phyloP scores from a whole-genome alignment of 2,113 vertebrate genomes.

The Emydocephalus ijimae region DNA sequence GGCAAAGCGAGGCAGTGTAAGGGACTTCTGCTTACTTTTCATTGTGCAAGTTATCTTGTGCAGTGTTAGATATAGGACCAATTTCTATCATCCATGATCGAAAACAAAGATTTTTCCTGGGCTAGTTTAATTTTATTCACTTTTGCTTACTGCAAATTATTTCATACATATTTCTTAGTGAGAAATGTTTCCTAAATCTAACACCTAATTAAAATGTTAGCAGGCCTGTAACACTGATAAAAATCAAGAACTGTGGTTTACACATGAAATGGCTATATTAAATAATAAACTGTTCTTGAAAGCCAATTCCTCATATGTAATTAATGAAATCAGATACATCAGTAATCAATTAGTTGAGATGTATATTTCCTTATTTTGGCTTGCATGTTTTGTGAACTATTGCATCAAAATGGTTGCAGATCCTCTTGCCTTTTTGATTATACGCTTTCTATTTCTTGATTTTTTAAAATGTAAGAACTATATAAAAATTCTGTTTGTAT shows the following conservation, averaged over 20 bases:
- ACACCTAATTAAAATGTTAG: slow-evolving; percentile 69
- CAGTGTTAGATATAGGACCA: slow-evolving; percentile 83
- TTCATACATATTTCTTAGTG: slow-evolving; percentile 66
- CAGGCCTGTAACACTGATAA: slow-evolving; percentile 46
- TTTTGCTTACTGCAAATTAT: slow-evolving; percentile 61
- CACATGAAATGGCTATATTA: slow-evolving; percentile 33
- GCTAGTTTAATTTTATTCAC: slow-evolving; percentile 62
- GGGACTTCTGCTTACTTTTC: slow-evolving; percentile 78
- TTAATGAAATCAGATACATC: slow-evolving; percentile 36
- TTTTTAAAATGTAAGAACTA: neutral
- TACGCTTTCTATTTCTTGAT: neutral
- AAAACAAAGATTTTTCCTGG: slow-evolving; percentile 52
- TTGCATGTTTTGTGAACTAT: neutral
- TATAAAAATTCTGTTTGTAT: accelerated
- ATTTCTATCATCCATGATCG: slow-evolving; percentile 59
- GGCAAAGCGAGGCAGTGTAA: slow-evolving; percentile 99
- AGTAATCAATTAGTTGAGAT: slow-evolving; percentile 16
- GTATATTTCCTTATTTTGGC: slow-evolving; percentile 22
- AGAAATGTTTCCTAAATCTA: slow-evolving; percentile 84
- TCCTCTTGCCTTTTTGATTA: slow-evolving; percentile 12
- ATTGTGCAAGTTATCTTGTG: slow-evolving; percentile 77
- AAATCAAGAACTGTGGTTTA: slow-evolving; percentile 38
- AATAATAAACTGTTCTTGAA: slow-evolving; percentile 27
- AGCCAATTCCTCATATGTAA: slow-evolving; percentile 38
- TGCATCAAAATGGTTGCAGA: neutral